These are phyloP conservation scores for Pterostichus niger DNA, from an alignment of 2,888 invertebrate species.

Conservation along the genomic window DNA sequence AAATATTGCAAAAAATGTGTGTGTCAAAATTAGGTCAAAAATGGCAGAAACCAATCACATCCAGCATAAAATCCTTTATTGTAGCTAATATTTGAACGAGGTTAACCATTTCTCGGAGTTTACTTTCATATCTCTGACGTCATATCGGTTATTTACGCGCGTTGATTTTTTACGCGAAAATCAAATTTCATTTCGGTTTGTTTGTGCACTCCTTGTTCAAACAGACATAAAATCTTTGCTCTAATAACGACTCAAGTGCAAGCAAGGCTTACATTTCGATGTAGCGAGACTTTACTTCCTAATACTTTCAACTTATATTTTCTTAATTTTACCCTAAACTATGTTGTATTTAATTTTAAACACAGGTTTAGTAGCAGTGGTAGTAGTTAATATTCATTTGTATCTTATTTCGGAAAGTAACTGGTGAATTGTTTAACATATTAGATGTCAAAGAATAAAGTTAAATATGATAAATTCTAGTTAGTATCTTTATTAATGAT, in stretches of 20 bases:
- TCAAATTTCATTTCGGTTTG: conserved; percentile 62
- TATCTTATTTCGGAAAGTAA: no score
- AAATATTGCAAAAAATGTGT: neutral
- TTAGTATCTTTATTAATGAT: no score
- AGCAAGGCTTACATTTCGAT: no score
- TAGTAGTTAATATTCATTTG: no score
- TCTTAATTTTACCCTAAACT: no score
- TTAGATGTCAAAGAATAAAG: no score
- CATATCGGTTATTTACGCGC: conserved; percentile 48
- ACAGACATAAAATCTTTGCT: conserved; percentile 59
- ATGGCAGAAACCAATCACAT: neutral
- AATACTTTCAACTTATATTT: no score
- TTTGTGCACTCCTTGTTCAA: conserved; percentile 63
- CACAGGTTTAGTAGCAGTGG: no score
- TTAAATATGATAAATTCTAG: no score
- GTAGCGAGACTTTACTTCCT: no score
- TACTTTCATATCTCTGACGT: conserved; percentile 31
- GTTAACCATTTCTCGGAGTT: conserved; percentile 15
- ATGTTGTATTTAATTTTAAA: no score
- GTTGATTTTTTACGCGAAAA: conserved; percentile 60
- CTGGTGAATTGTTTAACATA: no score
- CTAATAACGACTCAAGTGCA: conserved; percentile 36
- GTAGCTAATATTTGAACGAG: conserved; percentile 12
- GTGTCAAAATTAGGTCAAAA: neutral
- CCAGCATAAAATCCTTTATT: conserved; percentile 4